Evolutionary conservation across 1,140 invertebrate genomes (phyloP), one percentile per base, ranked within the genome.

Genomic region (Camponotus vicinus): DNA sequence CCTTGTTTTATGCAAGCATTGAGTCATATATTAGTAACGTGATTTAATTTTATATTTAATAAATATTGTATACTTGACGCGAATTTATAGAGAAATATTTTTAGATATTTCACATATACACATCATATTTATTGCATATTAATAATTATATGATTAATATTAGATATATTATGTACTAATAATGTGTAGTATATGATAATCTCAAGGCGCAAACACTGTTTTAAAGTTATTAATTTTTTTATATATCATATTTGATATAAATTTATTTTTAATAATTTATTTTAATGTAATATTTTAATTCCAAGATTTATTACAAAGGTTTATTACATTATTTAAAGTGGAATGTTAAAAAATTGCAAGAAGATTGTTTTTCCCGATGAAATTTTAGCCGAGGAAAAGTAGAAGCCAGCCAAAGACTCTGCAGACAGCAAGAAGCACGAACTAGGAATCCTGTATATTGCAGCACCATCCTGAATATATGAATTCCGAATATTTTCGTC

Each of bases 221-320:
- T 9, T 15, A 4, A 55, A 45, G 27, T 76, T 61, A 66, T 49
- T 15, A 40, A 34, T 40, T 73, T 27, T 49, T 27, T 21, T 21
- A 21, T 71, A 15, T n/a, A 21, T 82, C 67, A 45, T 45, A 45
- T 40, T 34, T 59, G 59, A 27, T 18, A 52, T 73, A 34, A 59
- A 27, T 45, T 27, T 1, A 57, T 15, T 70, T 52, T 80, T 57
- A 32, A 15, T 21, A 45, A 37, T 37, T 34, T 49, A 59, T 40
- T 73, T 61, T 32, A n/a, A 34, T 18, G 34, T 52, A 59, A 73
- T 52, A 52, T 59, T 82, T 71, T 82, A 82, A 73, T 73, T 61
- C 18, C 45, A 3, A 5, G 6, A 1, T 8, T 59, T 18, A 27
- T 71, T 32, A n/a, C 52, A 59, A 71, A 59, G 27, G 27, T 27